Percentiles rank a stretch among this genome's conserved stretches.
These are phyloP conservation scores for Calvadosia cruxmelitensis DNA, from an alignment of 30 jellyfish, hydroid and myxozoan species.

Conservation along the genomic window DNA sequence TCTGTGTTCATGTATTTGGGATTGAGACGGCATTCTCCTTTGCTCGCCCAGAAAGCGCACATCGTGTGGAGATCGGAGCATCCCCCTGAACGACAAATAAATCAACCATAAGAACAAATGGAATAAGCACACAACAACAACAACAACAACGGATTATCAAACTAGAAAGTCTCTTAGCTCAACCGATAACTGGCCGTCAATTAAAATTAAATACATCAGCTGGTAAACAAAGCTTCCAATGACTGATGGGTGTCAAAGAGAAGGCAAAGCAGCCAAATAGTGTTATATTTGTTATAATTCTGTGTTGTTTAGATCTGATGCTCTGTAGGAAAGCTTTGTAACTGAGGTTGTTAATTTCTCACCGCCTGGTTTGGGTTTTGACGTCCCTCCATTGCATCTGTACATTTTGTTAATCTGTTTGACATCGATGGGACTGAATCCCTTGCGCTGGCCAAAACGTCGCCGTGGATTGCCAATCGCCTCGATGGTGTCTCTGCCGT, in stretches of 20 bases:
- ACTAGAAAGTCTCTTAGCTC: no score
- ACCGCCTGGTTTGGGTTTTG: no score
- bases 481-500: constrained; percentile 20
- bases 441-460: constrained; percentile 30
- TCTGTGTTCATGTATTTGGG: constrained; percentile 1
- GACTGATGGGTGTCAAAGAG: not conserved
- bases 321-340: no score
- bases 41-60: not conserved
- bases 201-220: not conserved
- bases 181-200: not conserved
- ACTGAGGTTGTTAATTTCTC: no score
- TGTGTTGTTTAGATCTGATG: no score
- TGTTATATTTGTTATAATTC: no score
- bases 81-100: no score
- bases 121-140: no score
- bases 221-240: constrained; percentile 4
- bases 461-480: constrained; percentile 16
- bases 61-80: constrained; percentile 16
- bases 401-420: constrained; percentile 18
- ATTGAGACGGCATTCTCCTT: not conserved
- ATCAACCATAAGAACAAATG: no score
- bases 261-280: no score
- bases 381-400: not conserved
- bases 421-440: constrained; percentile 45
- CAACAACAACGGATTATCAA: not conserved